These are phyloP conservation scores for Brachionus asplanchnoidis DNA, from an alignment of 1,140 invertebrate species.

Conservation along the genomic window DNA sequence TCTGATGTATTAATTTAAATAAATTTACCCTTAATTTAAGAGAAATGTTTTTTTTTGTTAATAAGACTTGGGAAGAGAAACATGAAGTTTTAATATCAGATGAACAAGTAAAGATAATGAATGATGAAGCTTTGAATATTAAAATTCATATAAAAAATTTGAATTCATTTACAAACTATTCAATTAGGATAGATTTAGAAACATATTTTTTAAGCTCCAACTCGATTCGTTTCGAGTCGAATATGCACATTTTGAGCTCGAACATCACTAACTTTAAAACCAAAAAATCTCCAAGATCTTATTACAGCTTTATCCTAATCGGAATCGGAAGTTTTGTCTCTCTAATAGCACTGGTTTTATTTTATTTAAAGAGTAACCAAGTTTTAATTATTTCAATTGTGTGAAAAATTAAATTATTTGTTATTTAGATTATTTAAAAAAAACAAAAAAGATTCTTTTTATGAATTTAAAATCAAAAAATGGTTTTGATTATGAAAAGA, in stretches of 20 bases:
- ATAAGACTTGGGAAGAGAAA: background rate
- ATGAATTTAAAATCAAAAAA: background rate
- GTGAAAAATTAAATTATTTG: background rate
- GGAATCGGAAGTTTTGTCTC: background rate
- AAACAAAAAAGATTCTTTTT: background rate
- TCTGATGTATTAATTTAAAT: background rate
- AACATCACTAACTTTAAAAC: background rate
- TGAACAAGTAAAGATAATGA: background rate
- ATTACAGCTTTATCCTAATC: background rate
- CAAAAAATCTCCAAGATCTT: background rate
- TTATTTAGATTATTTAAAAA: background rate
- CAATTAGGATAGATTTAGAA: slow-evolving; percentile 5
- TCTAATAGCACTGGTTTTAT: background rate
- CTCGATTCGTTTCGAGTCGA: background rate
- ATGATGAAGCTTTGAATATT: background rate
- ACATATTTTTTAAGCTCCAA: slow-evolving; percentile 5
- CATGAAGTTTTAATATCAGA: background rate
- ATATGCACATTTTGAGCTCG: background rate
- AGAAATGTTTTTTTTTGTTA: background rate
- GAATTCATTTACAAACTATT: slow-evolving; percentile 3
- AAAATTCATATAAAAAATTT: background rate
- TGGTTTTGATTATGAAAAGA: background rate
- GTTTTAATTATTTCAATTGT: background rate
- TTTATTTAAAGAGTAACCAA: background rate
- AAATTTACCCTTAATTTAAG: background rate